Evolutionary conservation across 2,888 invertebrate species (phyloP).

Genomic region (Drosophila cracens): DNA sequence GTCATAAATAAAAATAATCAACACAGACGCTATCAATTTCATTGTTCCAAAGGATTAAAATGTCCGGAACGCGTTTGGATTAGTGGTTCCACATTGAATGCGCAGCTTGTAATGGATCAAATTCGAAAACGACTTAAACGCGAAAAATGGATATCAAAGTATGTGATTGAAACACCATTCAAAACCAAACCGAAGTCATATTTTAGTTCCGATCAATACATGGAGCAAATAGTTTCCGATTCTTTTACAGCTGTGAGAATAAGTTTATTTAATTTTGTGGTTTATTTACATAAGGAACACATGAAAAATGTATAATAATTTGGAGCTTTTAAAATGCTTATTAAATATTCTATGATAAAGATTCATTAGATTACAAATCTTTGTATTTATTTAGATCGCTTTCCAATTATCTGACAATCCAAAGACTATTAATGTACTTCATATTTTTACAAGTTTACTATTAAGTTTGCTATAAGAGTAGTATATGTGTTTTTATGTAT

Average conservation of each 20-base stretch:
- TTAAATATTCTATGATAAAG: neutral
- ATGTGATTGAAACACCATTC: conserved; percentile 14
- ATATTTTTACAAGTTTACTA: no score
- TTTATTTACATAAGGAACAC: conserved; percentile 2
- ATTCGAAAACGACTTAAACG: conserved; percentile 14
- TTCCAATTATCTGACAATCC: neutral
- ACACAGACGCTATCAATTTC: conserved; percentile 26
- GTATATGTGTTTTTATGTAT: neutral
- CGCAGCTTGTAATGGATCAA: neutral
- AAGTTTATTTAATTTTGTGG: neutral
- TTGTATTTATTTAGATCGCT: neutral
- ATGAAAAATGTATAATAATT: neutral
- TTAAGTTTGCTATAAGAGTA: neutral
- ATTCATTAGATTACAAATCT: neutral
- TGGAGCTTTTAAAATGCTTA: neutral
- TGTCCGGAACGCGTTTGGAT: neutral
- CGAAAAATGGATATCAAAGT: conserved; percentile 30
- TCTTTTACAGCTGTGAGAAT: neutral
- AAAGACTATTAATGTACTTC: no score
- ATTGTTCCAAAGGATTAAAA: no score
- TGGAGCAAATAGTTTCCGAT: conserved; percentile 11
- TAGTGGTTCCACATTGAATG: conserved; percentile 4
- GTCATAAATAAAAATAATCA: conserved; percentile 3
- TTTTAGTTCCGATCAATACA: conserved; percentile 14
- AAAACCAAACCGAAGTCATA: neutral